Base-by-base conservation (phyloP, 2,797 vertebrate species). In the Brachymystax lenok region DNA sequence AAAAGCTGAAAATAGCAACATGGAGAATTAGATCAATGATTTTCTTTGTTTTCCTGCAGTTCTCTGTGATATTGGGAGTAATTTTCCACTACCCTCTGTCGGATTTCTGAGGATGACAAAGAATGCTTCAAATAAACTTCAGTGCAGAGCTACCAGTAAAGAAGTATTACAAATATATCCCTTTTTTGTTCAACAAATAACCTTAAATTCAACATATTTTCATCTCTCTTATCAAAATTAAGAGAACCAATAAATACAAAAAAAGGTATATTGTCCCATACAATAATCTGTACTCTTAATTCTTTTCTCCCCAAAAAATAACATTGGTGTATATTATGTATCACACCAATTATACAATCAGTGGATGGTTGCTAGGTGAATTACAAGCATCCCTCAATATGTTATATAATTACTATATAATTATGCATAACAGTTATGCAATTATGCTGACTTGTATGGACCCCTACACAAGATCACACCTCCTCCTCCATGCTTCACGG, bases 31-130 rank as follows among this genome's bases (percentile, higher is more conserved):
- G 27, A 30, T 24, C 13, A 68, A 64, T 61, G 28, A 56, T 67
- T n/a, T 50, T n/a, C 67, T 33, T 78, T 67, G 21, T 40, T 74
- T 73, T 59, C 24, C n/a, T 14, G 2, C 71, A 77, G 75, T 80
- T 80, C 63, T 77, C 77, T 40, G 71, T 77, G 71, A 21, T 80
- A 19, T 21, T 74, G 13, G 79, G 75, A 21, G 75, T 66, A 28
- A 80, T 77, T 76, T 77, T 74, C 19, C 73, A 50, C 54, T 77
- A 71, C 61, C 70, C 54, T 52, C 71, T 52, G 68, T 2, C 74
- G 30, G 75, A 74, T 19, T 54, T 59, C 27, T 74, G 30, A 77
- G 33, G 71, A 80, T 33, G 70, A 77, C 40, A 33, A 46, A 16
- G 10, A 12, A 30, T 2, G 24, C 5, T 14, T 30, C 27, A 16